These are phyloP conservation scores for Drosophila melanica DNA, from an alignment of 1,140 invertebrate species.

Conservation along the genomic window DNA sequence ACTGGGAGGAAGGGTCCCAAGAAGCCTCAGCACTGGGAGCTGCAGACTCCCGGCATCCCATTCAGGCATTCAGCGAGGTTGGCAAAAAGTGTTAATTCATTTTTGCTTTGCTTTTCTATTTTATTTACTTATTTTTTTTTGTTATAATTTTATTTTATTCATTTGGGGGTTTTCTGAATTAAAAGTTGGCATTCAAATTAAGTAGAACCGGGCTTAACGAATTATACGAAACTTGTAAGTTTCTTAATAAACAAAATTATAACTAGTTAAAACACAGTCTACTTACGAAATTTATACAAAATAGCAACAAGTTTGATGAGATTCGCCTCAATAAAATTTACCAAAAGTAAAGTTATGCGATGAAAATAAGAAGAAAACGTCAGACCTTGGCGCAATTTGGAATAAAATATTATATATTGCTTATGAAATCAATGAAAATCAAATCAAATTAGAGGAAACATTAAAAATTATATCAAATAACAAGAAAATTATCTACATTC, in stretches of 20 bases:
- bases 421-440: too few relatives aligned
- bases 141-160: conserved; percentile 65
- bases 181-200: conserved; percentile 68
- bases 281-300: background rate
- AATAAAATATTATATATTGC: too few relatives aligned
- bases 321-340: background rate
- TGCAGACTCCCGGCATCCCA: background rate
- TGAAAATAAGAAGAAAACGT: background rate
- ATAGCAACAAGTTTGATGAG: conserved; percentile 16
- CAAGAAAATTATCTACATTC: too few relatives aligned
- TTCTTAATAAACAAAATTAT: conserved; percentile 50
- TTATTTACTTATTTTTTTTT: conserved; percentile 34
- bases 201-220: conserved; percentile 50
- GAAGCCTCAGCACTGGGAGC: background rate
- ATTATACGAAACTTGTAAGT: conserved; percentile 45
- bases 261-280: conserved; percentile 2
- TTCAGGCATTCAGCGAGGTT: conserved; percentile 12
- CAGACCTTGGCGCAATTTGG: too few relatives aligned
- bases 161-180: conserved; percentile 59
- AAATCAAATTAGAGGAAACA: too few relatives aligned
- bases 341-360: background rate
- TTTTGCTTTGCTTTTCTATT: conserved; percentile 67
- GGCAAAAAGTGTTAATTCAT: conserved; percentile 76
- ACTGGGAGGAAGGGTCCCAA: background rate
- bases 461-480: too few relatives aligned